phyloP scores from a whole-genome alignment of 2,888 invertebrate genomes.

The Aproaerema taeniolella region DNA sequence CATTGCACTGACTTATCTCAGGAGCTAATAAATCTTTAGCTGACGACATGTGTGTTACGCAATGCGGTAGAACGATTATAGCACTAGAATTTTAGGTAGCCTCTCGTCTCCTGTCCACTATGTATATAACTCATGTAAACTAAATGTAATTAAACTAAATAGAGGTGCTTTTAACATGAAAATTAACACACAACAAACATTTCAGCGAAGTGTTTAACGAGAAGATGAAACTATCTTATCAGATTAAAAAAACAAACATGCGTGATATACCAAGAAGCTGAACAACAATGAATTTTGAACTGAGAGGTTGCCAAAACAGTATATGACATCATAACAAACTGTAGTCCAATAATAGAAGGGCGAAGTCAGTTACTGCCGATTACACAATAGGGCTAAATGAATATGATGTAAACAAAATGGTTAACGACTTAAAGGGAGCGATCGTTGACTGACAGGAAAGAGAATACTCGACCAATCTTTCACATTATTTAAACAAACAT shows the following conservation, averaged over 20 bases:
- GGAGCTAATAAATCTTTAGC: constrained; percentile 35
- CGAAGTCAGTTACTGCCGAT: constrained; percentile 44
- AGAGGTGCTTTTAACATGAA: constrained; percentile 17
- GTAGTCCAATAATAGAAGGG: constrained; percentile 42
- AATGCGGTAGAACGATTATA: constrained; percentile 33
- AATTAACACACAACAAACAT: constrained; percentile 7
- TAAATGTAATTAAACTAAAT: constrained; percentile 27
- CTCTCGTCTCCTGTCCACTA: constrained; percentile 3
- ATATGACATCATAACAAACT: constrained; percentile 35
- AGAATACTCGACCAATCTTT: too few relatives aligned
- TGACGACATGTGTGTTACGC: constrained; percentile 30
- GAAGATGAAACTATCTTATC: constrained; percentile 17
- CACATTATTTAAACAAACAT: constrained; percentile 23
- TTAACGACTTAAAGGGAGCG: too few relatives aligned
- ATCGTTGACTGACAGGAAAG: too few relatives aligned
- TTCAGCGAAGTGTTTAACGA: neutral
- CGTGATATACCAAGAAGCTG: constrained; percentile 1
- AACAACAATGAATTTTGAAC: neutral
- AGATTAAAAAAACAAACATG: neutral
- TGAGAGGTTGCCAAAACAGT: constrained; percentile 30
- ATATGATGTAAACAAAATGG: too few relatives aligned
- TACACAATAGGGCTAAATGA: too few relatives aligned
- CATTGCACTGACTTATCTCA: constrained; percentile 33
- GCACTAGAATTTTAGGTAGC: constrained; percentile 31
- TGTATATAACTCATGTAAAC: too few relatives aligned